Evolutionary conservation across 1,140 invertebrate species (phyloP).

Genomic region (Scylla paramamosain): DNA sequence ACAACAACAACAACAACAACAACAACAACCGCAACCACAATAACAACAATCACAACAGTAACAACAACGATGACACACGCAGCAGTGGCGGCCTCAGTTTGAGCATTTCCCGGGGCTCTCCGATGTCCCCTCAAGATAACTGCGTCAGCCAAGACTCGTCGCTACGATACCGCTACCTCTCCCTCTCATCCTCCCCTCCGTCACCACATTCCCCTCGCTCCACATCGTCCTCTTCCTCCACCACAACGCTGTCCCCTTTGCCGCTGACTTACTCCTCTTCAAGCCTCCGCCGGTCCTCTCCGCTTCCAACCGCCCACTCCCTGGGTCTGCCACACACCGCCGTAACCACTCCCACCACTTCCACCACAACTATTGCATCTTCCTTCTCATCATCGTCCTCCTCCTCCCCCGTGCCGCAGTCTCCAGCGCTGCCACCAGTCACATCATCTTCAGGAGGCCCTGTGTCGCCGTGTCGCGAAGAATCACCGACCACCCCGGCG

Average conservation of each 20-base stretch:
- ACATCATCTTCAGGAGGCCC: background rate
- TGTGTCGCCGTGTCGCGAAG: slow-evolving; percentile 41
- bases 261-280: slow-evolving; percentile 60
- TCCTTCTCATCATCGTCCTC: slow-evolving; percentile 7
- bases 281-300: slow-evolving; percentile 18
- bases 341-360: background rate
- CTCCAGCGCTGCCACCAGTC: background rate
- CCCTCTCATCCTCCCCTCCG: slow-evolving; percentile 62
- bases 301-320: background rate
- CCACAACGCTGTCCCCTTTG: slow-evolving; percentile 30
- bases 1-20: slow-evolving; percentile 57
- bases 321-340: background rate
- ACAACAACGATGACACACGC: slow-evolving; percentile 46
- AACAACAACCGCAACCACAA: slow-evolving; percentile 32
- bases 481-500: background rate
- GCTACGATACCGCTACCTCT: slow-evolving; percentile 47
- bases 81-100: background rate
- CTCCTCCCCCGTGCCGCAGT: background rate
- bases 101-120: background rate
- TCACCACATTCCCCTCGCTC: slow-evolving; percentile 49
- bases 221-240: slow-evolving; percentile 54
- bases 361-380: slow-evolving; percentile 29
- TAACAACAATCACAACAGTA: slow-evolving; percentile 34
- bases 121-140: slow-evolving; percentile 47
- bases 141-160: slow-evolving; percentile 49